Evolutionary conservation across 2,888 invertebrate genomes (phyloP).

Genomic region (Tipula vernalis): DNA sequence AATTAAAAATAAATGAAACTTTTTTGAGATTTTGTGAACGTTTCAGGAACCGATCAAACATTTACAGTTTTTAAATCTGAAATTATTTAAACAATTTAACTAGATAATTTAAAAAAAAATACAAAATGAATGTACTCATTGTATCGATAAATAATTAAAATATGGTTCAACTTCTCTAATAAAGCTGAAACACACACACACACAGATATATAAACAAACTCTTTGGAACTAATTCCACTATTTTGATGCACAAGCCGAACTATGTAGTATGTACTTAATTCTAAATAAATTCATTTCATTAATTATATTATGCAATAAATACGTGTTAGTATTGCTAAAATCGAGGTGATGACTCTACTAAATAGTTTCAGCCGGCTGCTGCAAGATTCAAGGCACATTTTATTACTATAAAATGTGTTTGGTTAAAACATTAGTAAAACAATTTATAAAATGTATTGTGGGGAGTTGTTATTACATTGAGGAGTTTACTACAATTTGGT

Average conservation of each 20-base stretch:
- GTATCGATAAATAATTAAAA: background rate
- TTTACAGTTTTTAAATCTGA: background rate
- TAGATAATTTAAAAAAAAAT: background rate
- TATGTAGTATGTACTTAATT: background rate
- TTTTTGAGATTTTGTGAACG: background rate
- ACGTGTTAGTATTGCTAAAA: background rate
- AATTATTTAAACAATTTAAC: background rate
- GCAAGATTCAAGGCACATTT: background rate
- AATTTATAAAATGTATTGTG: background rate
- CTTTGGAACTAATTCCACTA: background rate
- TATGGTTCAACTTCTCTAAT: background rate
- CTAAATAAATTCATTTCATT: background rate
- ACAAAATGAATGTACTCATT: background rate
- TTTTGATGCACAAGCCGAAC: background rate
- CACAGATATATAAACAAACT: background rate
- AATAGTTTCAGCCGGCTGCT: background rate
- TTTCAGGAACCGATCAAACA: background rate
- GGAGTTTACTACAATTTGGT: background rate
- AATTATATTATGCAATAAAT: background rate
- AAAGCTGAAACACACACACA: background rate
- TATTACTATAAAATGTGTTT: background rate
- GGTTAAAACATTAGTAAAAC: background rate
- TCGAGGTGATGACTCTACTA: background rate
- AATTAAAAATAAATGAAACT: background rate
- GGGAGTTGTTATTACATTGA: background rate